phyloP scores from a whole-genome alignment of 1,140 invertebrate genomes.

The Leguminivora glycinivorella region DNA sequence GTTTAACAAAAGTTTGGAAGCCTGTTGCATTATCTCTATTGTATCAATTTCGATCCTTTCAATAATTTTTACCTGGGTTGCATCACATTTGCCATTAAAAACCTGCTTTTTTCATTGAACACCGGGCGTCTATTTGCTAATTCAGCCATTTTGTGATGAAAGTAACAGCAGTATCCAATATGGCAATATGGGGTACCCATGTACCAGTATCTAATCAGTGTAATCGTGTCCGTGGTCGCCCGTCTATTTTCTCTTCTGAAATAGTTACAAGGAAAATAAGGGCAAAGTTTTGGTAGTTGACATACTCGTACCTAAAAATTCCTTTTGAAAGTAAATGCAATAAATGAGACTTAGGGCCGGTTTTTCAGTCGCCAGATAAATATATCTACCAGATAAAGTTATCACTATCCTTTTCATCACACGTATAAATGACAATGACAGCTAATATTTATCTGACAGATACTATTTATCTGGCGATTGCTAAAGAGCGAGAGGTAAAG shows the following conservation, averaged over 20 bases:
- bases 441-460: too few species aligned
- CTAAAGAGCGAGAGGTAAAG: too few species aligned
- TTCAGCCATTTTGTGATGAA: constrained; percentile 6
- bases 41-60: neutral
- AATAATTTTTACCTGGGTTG: constrained; percentile 1
- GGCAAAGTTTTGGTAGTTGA: too few species aligned
- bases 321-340: too few species aligned
- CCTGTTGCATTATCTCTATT: neutral
- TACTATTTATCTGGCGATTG: too few species aligned
- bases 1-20: constrained; percentile 14
- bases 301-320: too few species aligned
- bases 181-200: neutral
- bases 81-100: neutral
- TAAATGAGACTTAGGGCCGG: too few species aligned
- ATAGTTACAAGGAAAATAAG: neutral
- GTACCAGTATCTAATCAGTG: neutral
- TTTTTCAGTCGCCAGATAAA: too few species aligned
- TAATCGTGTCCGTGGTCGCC: neutral
- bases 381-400: too few species aligned
- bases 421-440: too few species aligned
- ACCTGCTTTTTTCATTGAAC: neutral
- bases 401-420: too few species aligned
- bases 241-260: neutral
- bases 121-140: neutral
- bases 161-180: neutral